Conservation (phyloP, 2,888 invertebrate species). For the Erebia aethiops region DNA sequence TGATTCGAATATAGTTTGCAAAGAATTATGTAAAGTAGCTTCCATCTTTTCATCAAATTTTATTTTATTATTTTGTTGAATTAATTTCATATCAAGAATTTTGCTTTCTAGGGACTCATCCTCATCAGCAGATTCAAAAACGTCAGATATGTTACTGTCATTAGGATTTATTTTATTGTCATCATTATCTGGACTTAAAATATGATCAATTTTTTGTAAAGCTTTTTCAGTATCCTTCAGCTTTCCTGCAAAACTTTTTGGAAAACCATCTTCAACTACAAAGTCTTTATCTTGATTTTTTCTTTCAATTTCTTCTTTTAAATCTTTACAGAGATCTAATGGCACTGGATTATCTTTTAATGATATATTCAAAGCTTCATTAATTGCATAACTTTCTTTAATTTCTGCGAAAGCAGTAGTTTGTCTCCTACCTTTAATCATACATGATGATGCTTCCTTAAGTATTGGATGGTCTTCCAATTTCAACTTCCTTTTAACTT, state of each 20-base stretch:
- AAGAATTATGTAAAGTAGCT: constrained; percentile 57
- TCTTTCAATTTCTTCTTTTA: constrained; percentile 40
- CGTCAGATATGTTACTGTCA: constrained; percentile 5
- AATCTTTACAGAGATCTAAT: constrained; percentile 51
- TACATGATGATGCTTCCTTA: constrained; percentile 61
- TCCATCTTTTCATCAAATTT: constrained; percentile 63
- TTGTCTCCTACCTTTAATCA: constrained; percentile 55
- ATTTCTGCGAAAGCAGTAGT: constrained; percentile 60
- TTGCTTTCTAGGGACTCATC: background rate
- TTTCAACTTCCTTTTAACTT: constrained; percentile 37
- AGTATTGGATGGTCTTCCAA: constrained; percentile 55
- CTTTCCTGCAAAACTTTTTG: constrained; percentile 60
- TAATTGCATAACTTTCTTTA: constrained; percentile 65
- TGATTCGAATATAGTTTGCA: constrained; percentile 61
- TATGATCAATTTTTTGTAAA: constrained; percentile 57
- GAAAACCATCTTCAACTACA: constrained; percentile 51
- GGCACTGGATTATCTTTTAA: constrained; percentile 59
- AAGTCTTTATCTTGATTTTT: constrained; percentile 39
- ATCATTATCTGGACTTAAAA: constrained; percentile 47
- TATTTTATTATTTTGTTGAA: constrained; percentile 26
- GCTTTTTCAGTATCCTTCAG: constrained; percentile 65
- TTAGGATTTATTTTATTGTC: constrained; percentile 7
- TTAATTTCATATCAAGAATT: background rate
- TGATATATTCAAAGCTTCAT: constrained; percentile 66
- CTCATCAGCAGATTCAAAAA: constrained; percentile 18